A percentile compares a stretch with the other conserved stretches of the same genome.
Conservation (phyloP, 1,140 invertebrate genomes). For the Pemphigus obesinymphae region DNA sequence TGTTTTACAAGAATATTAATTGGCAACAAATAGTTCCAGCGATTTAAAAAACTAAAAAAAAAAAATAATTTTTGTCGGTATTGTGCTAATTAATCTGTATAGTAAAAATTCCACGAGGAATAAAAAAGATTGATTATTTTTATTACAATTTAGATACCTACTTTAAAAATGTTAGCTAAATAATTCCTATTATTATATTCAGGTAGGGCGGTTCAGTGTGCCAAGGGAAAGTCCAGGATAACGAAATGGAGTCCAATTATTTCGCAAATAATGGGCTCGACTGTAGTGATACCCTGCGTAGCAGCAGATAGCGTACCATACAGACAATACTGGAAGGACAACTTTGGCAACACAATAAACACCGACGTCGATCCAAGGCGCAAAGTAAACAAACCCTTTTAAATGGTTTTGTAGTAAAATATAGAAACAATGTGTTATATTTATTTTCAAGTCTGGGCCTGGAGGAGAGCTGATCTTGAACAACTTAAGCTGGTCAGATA, state of each 20-base stretch:
- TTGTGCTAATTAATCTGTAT: no score
- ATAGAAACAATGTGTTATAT: background rate
- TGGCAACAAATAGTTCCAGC: no score
- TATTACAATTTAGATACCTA: no score
- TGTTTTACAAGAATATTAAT: no score
- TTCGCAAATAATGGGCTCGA: slow-evolving; percentile 16
- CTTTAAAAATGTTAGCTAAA: no score
- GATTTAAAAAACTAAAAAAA: no score
- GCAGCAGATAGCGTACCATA: background rate
- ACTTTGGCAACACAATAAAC: slow-evolving; percentile 1
- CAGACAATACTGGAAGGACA: slow-evolving; percentile 35
- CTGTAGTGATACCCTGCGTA: background rate
- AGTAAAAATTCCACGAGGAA: no score
- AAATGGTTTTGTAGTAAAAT: background rate
- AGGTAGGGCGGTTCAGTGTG: slow-evolving; percentile 5
- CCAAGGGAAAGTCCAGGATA: slow-evolving; percentile 19
- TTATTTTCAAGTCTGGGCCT: background rate
- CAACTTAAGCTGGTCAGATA: slow-evolving; percentile 26
- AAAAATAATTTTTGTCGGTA: no score
- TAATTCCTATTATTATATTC: background rate
- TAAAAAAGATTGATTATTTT: no score
- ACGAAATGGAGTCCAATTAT: slow-evolving; percentile 18
- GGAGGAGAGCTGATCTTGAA: slow-evolving; percentile 27
- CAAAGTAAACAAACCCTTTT: background rate
- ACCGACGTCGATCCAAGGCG: slow-evolving; percentile 6